phyloP scores from a whole-genome alignment of 2,797 vertebrate genomes.

The Poeciliopsis paucimaculata region DNA sequence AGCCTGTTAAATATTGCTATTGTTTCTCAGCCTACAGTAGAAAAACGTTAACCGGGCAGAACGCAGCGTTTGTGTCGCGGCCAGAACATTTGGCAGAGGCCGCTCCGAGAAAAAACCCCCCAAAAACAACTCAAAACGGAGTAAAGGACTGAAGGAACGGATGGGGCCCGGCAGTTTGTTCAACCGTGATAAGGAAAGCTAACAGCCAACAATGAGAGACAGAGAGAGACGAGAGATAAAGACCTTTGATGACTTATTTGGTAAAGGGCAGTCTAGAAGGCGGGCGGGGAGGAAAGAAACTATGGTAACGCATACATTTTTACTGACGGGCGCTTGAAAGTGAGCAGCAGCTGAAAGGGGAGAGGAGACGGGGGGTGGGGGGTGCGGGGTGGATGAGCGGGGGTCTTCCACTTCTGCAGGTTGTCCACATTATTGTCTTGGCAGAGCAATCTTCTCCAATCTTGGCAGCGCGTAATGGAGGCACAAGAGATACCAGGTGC shows the following conservation, averaged over 20 bases:
- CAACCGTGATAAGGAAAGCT: slow-evolving; percentile 67
- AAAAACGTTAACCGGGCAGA: background rate
- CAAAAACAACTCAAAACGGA: background rate
- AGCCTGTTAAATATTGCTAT: background rate
- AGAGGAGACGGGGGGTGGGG: slow-evolving; percentile 28
- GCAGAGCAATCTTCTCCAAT: slow-evolving; percentile 77
- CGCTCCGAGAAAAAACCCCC: background rate
- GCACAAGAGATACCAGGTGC: slow-evolving; percentile 72
- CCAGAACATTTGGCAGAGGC: background rate
- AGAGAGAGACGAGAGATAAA: slow-evolving; percentile 66
- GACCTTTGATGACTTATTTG: slow-evolving; percentile 73
- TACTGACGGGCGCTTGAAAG: slow-evolving; percentile 43
- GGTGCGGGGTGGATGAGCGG: background rate
- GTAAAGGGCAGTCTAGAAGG: slow-evolving; percentile 46
- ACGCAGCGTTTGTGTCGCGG: background rate
- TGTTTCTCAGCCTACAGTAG: background rate
- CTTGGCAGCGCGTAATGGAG: slow-evolving; percentile 72
- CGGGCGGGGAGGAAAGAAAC: slow-evolving; percentile 5
- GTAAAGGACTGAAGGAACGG: background rate
- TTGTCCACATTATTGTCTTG: slow-evolving; percentile 76
- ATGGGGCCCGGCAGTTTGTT: slow-evolving; percentile 50
- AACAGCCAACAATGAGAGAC: slow-evolving; percentile 50
- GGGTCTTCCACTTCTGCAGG: slow-evolving; percentile 60
- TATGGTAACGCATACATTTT: slow-evolving; percentile 38
- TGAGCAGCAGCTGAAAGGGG: slow-evolving; percentile 19